phyloP scores from a whole-genome alignment of 2,888 invertebrate genomes.

The Drosophila pseudotakahashii region DNA sequence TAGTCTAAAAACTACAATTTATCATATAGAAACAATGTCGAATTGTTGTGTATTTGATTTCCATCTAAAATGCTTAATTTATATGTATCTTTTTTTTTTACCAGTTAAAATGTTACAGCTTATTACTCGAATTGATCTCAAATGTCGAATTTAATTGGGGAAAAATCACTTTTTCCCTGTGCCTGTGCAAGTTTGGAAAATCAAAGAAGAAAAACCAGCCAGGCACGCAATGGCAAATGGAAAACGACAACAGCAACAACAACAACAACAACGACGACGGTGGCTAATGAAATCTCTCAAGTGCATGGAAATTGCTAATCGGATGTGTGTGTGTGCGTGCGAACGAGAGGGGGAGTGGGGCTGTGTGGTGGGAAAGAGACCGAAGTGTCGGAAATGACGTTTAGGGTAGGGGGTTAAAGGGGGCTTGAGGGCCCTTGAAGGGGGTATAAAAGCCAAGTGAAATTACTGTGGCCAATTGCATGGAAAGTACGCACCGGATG shows the following conservation, averaged over 20 bases:
- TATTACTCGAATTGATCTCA: too few relatives aligned
- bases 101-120: too few relatives aligned
- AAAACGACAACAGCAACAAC: conserved; percentile 21
- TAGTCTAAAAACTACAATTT: too few relatives aligned
- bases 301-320: conserved; percentile 77
- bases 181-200: conserved; percentile 9
- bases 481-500: conserved; percentile 63
- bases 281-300: conserved; percentile 63
- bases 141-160: conserved; percentile 3
- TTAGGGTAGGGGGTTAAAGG: background rate
- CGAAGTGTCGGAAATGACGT: conserved; percentile 41
- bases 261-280: conserved; percentile 34
- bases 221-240: conserved; percentile 18
- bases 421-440: background rate
- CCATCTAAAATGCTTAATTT: too few relatives aligned
- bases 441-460: conserved; percentile 30
- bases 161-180: conserved; percentile 14
- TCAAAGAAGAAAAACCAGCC: conserved; percentile 11
- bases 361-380: conserved; percentile 31
- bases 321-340: conserved; percentile 51
- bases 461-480: conserved; percentile 76
- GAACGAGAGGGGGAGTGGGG: background rate
- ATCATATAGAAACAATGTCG: too few relatives aligned
- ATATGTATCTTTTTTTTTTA: too few relatives aligned
- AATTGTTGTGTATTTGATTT: too few relatives aligned